Evolutionary conservation across 2,888 invertebrate species (phyloP), one percentile per base, ranked within the genome.

Genomic region (Parnassius smintheus): DNA sequence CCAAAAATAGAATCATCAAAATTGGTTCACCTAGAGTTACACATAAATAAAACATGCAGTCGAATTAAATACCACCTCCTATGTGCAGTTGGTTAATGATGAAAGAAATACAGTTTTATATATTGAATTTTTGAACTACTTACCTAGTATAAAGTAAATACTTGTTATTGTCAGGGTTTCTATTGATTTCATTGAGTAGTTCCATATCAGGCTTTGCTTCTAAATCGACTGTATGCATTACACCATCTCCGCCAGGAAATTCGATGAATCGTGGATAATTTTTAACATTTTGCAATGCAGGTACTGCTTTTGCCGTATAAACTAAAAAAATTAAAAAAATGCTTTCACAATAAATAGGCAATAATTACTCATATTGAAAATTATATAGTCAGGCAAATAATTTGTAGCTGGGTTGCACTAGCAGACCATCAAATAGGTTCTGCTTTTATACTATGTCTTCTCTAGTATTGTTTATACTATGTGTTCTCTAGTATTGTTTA

Each of bases 111-210:
- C 7, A 25, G 4, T 3, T 25, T 25, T 18, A 18, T 18, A 18
- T 18, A 18, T 18, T 25, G 2, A 25, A 25, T 25, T 2, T 25
- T 25, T 25, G 25, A 4, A 25, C 25, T 44, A 46, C 48, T 35
- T 69, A 77, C 78, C 74, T 74, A 0, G 77, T 74, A 54, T 64
- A 80, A 1, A 81, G 65, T 2, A 76, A 59, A 59, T 82, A 83
- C 9, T 44, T 41, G 65, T 80, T 82, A 64, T 81, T 80, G 0
- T 72, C 75, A 1, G 82, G 78, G 52, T 82, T 80, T 55, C 76
- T 80, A 8, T 63, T 52, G 1, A 83, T 60, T 50, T 80, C 79
- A 2, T 70, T 59, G 2, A 85, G 64, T 4, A 81, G 56, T 2
- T 73, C 72, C 51, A 60, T 57, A 51, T 85, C 75, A 1, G 78